A percentile compares a stretch with the other conserved stretches of the same genome.
phyloP scores from a whole-genome alignment of 2,113 vertebrate genomes.

The Vireo altiloquus region DNA sequence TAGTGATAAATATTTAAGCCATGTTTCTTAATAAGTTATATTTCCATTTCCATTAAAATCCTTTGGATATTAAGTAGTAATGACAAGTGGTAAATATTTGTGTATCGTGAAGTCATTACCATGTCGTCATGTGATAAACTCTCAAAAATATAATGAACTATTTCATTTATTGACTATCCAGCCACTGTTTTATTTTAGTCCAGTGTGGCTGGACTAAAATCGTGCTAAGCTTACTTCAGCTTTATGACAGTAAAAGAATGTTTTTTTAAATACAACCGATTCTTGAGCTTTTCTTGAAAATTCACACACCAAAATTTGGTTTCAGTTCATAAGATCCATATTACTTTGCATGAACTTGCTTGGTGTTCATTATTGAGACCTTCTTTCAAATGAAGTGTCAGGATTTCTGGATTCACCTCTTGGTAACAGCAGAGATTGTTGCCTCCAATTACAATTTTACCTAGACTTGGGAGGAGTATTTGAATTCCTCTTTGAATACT shows the following conservation, averaged over 20 bases:
- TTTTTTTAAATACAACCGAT: background rate
- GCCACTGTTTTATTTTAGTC: background rate
- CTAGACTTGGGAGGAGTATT: background rate
- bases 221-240: background rate
- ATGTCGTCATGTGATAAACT: background rate
- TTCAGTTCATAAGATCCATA: background rate
- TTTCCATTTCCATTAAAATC: background rate
- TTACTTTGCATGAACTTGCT: background rate
- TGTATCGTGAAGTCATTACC: background rate
- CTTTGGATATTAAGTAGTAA: background rate
- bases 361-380: background rate
- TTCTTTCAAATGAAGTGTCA: background rate
- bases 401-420: background rate
- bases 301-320: background rate
- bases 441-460: background rate
- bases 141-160: background rate
- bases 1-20: background rate
- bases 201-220: background rate
- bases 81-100: background rate
- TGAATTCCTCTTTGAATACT: background rate
- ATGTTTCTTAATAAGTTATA: slow-evolving; percentile 28
- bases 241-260: background rate
- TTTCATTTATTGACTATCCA: background rate
- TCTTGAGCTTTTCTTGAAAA: background rate
- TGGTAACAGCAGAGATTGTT: background rate